These are phyloP conservation scores for Rhynchotus rufescens DNA, from an alignment of 2,797 vertebrate genomes.

Conservation along the genomic window DNA sequence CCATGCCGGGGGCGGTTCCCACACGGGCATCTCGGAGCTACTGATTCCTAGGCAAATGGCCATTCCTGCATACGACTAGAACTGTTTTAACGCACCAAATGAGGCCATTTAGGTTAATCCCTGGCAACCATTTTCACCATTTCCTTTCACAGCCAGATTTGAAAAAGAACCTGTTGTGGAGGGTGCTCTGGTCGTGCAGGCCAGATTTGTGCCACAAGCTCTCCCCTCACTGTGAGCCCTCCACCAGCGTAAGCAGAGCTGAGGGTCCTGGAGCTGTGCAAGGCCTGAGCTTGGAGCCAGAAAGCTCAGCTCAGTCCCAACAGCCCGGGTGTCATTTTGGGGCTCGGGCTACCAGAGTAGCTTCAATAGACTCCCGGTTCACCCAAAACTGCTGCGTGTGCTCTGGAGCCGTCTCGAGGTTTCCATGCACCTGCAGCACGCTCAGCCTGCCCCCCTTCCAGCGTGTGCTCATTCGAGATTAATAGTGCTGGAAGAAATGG, in stretches of 20 bases:
- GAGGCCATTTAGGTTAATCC: accelerated
- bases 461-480: neutral
- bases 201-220: neutral
- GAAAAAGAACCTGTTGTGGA: neutral
- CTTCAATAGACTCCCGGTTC: neutral
- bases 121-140: neutral
- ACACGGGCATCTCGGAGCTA: neutral
- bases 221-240: accelerated
- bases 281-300: neutral
- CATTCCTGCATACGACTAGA: neutral
- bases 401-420: accelerated
- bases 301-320: neutral
- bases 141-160: neutral
- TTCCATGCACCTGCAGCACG: neutral
- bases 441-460: neutral
- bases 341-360: neutral
- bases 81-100: neutral
- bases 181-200: neutral
- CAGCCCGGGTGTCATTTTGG: accelerated
- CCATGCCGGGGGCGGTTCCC: neutral
- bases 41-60: accelerated
- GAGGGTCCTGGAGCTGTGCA: neutral
- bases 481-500: conserved; percentile 32
- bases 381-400: accelerated
- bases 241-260: accelerated